phyloP scores from a whole-genome alignment of 2,113 vertebrate genomes.

The Tympanuchus pallidicinctus region DNA sequence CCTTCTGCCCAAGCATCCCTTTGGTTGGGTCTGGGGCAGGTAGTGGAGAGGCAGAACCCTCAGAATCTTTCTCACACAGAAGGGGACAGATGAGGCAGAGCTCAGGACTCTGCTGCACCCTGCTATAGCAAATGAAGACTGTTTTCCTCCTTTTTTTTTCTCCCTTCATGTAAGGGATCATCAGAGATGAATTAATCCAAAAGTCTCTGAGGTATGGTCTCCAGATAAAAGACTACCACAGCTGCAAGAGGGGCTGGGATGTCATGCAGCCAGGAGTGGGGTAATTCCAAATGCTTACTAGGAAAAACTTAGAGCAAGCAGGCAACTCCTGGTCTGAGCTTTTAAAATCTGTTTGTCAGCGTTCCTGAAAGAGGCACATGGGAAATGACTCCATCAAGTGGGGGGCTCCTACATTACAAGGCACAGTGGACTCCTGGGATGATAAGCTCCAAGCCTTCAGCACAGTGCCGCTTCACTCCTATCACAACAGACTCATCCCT shows the following conservation, averaged over 20 bases:
- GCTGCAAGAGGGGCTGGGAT: not conserved
- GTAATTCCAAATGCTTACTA: not conserved
- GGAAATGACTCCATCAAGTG: not conserved
- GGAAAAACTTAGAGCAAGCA: not conserved
- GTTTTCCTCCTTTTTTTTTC: not conserved
- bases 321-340: not conserved
- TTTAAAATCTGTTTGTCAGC: not conserved
- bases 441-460: not conserved
- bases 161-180: not conserved
- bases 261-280: not conserved
- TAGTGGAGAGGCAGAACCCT: not conserved
- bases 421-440: not conserved
- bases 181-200: fast-evolving
- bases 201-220: not conserved
- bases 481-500: not conserved
- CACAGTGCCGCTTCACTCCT: not conserved
- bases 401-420: not conserved
- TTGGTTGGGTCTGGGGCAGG: not conserved
- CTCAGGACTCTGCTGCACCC: not conserved
- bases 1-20: not conserved
- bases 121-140: not conserved
- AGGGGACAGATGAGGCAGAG: not conserved
- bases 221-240: not conserved
- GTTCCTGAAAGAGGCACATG: not conserved
- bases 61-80: not conserved